phyloP scores from a whole-genome alignment of 2,888 invertebrate genomes.

The Rhopalosiphum nymphaeae region DNA sequence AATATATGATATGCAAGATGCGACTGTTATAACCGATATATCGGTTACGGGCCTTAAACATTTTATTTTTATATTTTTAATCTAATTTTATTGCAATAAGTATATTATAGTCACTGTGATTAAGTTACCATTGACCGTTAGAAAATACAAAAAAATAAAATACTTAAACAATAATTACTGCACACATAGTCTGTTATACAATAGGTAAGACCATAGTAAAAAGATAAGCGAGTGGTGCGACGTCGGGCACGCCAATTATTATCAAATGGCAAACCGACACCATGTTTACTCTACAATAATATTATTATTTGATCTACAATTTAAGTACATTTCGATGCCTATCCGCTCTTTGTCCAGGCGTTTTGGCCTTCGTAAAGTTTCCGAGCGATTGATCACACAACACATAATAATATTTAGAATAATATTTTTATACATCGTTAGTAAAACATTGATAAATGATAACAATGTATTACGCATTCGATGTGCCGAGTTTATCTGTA shows the following conservation, averaged over 20 bases:
- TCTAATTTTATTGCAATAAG: neutral
- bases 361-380: constrained; percentile 4
- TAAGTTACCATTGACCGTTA: neutral
- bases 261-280: neutral
- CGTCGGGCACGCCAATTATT: too few relatives aligned
- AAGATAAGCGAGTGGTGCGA: neutral
- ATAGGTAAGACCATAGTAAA: neutral
- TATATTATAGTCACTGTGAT: neutral
- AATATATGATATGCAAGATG: neutral
- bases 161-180: neutral
- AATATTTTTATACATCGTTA: neutral
- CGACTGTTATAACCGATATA: neutral
- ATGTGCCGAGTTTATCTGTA: constrained; percentile 42
- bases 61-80: neutral
- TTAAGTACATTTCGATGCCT: constrained; percentile 52
- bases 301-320: neutral
- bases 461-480: constrained; percentile 52
- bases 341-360: constrained; percentile 38
- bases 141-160: neutral
- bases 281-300: neutral
- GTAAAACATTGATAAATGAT: constrained; percentile 47
- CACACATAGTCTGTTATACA: neutral
- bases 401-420: neutral
- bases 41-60: neutral
- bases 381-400: neutral